Conservation (phyloP, 2,113 vertebrate species). For the Myiagra hebetior region DNA sequence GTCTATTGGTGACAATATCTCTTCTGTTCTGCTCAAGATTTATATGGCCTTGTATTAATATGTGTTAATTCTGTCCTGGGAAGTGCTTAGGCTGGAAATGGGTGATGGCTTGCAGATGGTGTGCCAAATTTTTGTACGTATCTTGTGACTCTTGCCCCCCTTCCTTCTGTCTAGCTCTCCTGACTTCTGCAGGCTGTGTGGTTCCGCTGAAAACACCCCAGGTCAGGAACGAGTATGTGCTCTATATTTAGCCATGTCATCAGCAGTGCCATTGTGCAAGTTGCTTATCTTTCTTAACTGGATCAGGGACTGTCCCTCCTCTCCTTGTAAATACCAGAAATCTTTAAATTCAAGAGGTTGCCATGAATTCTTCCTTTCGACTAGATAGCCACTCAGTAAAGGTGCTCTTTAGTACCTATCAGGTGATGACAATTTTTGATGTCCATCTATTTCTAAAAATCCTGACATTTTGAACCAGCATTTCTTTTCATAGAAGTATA, state of each 20-base stretch:
- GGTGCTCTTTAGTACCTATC: background rate
- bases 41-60: background rate
- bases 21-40: background rate
- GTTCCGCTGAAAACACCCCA: background rate
- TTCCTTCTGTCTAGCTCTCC: background rate
- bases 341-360: background rate
- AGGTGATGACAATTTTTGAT: background rate
- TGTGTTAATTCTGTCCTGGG: background rate
- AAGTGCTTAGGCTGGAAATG: background rate
- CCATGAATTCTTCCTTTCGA: background rate
- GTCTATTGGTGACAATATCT: background rate
- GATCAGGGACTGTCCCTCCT: background rate
- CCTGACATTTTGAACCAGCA: background rate
- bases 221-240: background rate
- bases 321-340: background rate
- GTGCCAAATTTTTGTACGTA: background rate
- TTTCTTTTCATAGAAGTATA: background rate
- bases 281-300: background rate
- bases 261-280: background rate
- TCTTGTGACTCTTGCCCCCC: background rate
- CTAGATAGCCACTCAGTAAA: accelerated
- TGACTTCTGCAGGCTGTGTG: background rate
- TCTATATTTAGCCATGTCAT: background rate
- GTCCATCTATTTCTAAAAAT: background rate
- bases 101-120: background rate